Percentiles rank a stretch among this genome's conserved stretches.
Evolutionary conservation across 1,140 invertebrate genomes (phyloP).

Genomic region (Magallana angulata): DNA sequence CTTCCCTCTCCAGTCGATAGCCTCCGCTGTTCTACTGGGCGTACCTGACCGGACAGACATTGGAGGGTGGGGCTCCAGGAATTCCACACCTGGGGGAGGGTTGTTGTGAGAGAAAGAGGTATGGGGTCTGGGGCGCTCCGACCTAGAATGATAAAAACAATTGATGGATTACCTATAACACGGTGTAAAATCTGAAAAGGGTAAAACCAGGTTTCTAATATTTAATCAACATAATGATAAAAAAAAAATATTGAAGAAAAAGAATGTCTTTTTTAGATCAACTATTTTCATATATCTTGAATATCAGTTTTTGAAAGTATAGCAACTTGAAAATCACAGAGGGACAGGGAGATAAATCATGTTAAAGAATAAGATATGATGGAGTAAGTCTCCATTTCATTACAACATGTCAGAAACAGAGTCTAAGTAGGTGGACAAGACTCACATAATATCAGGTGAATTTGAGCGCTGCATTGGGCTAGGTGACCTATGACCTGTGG

Average conservation of each 20-base stretch:
- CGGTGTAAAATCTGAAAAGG: no score
- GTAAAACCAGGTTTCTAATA: no score
- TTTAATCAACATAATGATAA: no score
- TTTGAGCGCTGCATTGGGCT: constrained; percentile 53
- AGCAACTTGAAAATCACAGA: no score
- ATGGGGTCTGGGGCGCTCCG: constrained; percentile 36
- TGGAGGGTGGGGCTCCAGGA: background rate
- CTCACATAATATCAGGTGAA: constrained; percentile 47
- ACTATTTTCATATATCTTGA: no score
- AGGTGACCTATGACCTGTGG: constrained; percentile 39
- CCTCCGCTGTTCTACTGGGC: constrained; percentile 52
- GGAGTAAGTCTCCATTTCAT: background rate
- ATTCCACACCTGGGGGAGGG: background rate
- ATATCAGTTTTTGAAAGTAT: no score
- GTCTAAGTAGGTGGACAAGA: background rate
- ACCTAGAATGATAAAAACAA: background rate
- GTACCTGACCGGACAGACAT: constrained; percentile 48
- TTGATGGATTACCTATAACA: background rate
- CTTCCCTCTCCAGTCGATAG: constrained; percentile 70
- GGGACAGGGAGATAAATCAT: no score
- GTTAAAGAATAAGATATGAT: no score
- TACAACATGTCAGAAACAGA: background rate
- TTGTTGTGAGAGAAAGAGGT: background rate
- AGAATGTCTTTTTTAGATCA: no score
- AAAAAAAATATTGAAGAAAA: no score